Evolutionary conservation across 2,888 invertebrate species (phyloP).

Genomic region (Mesoligia furuncula): DNA sequence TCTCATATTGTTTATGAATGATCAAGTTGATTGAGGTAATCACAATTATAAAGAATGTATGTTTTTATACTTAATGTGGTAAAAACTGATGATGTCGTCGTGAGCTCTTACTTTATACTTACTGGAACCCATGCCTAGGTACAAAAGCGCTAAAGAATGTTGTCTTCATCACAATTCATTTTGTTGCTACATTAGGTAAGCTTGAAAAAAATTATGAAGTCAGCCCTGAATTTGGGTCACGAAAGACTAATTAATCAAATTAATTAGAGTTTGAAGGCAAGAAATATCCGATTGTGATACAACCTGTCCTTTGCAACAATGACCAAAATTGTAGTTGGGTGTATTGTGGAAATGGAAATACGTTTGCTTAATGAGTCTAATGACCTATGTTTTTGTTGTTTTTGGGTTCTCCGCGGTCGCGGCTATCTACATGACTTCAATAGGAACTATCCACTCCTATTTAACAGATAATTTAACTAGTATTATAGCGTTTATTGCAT

Average conservation of each 20-base stretch:
- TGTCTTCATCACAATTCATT: neutral
- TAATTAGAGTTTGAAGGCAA: conserved; percentile 4
- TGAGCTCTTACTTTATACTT: conserved; percentile 15
- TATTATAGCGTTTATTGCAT: neutral
- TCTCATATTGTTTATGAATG: conserved; percentile 27
- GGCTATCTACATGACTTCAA: conserved; percentile 24
- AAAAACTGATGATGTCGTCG: conserved; percentile 11
- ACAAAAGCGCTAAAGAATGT: neutral
- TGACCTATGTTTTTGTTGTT: conserved; percentile 14
- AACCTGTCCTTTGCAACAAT: conserved; percentile 7
- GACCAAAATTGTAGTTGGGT: conserved; percentile 20
- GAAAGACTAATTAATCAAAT: conserved; percentile 1
- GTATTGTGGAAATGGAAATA: conserved; percentile 37
- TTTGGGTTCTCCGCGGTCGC: conserved; percentile 24
- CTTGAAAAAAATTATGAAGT: neutral
- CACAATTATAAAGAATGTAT: conserved; percentile 24
- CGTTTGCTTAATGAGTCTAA: conserved; percentile 38
- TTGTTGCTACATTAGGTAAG: neutral
- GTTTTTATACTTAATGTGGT: neutral
- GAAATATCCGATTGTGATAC: neutral
- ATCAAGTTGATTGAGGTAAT: conserved; percentile 23
- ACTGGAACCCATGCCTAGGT: conserved; percentile 8
- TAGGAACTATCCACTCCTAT: conserved; percentile 20
- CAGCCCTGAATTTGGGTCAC: conserved; percentile 6
- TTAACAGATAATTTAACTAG: conserved; percentile 7